A percentile compares a stretch with the other conserved stretches of the same genome.
Evolutionary conservation across 2,888 invertebrate species (phyloP).

Genomic region (Caenorhabditis japonica): DNA sequence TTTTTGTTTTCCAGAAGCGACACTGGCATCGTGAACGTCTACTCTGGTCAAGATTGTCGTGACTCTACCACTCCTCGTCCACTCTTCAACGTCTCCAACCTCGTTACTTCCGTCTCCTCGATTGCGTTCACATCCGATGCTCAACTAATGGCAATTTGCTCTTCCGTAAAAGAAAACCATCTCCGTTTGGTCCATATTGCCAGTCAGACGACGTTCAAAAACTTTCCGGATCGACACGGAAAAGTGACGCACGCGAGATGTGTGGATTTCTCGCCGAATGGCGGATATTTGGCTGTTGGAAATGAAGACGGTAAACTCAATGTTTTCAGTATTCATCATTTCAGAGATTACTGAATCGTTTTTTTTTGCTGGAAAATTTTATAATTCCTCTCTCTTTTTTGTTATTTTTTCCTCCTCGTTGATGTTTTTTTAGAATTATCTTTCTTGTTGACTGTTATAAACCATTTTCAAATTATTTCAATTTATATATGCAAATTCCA

Average conservation of each 20-base stretch:
- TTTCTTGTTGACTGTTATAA: too few relatives aligned
- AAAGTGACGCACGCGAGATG: conserved; percentile 46
- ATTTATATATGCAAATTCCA: too few relatives aligned
- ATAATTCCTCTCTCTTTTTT: conserved; percentile 4
- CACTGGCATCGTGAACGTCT: conserved; percentile 62
- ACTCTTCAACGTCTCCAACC: conserved; percentile 44
- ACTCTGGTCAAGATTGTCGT: conserved; percentile 37
- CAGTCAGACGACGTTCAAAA: conserved; percentile 58
- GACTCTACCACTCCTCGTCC: conserved; percentile 38
- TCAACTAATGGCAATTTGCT: conserved; percentile 52
- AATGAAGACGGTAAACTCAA: conserved; percentile 51
- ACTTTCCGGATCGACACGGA: conserved; percentile 56
- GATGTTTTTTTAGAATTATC: background rate
- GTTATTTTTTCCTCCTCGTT: background rate
- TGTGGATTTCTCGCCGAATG: conserved; percentile 57
- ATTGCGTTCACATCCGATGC: conserved; percentile 55
- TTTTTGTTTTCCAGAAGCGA: too few relatives aligned
- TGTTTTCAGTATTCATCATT: conserved; percentile 56
- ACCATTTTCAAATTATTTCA: too few relatives aligned
- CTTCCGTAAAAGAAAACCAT: conserved; percentile 55
- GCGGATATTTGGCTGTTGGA: conserved; percentile 59
- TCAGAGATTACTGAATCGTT: conserved; percentile 38
- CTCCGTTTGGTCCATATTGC: conserved; percentile 54
- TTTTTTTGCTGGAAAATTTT: background rate
- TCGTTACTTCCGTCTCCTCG: conserved; percentile 49